phyloP scores from a whole-genome alignment of 1,140 invertebrate genomes.

The Octopus bimaculoides region DNA sequence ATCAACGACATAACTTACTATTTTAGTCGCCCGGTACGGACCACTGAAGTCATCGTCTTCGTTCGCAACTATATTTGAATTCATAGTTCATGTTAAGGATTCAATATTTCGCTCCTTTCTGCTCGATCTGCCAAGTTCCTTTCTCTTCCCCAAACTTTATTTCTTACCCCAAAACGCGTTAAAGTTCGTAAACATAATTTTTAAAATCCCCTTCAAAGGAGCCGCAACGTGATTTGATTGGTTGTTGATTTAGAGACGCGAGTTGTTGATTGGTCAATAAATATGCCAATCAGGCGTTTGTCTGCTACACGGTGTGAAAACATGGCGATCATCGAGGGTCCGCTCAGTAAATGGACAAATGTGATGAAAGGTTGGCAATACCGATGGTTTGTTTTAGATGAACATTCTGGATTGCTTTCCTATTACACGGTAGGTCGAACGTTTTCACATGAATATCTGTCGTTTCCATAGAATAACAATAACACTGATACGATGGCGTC shows the following conservation, averaged over 20 bases:
- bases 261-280: background rate
- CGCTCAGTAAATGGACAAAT: constrained; percentile 99
- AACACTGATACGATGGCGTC: too few species aligned
- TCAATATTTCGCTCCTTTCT: background rate
- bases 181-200: background rate
- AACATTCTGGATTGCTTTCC: constrained; percentile 88
- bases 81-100: background rate
- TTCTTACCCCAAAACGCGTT: too few species aligned
- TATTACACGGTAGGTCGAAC: constrained; percentile 88
- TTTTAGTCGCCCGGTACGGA: constrained; percentile 55
- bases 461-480: too few species aligned
- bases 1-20: constrained; percentile 41
- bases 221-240: background rate
- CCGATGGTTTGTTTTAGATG: constrained; percentile 97
- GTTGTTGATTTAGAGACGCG: background rate
- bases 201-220: too few species aligned
- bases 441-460: too few species aligned
- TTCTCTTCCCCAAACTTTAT: too few species aligned
- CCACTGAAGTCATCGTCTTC: constrained; percentile 22
- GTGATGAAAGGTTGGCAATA: constrained; percentile 99
- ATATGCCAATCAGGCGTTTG: background rate
- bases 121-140: too few species aligned
- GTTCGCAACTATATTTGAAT: background rate
- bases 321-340: constrained; percentile 77
- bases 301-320: constrained; percentile 5